Conservation (phyloP, 2,797 vertebrate species). For the Phaenicophaeus curvirostris region DNA sequence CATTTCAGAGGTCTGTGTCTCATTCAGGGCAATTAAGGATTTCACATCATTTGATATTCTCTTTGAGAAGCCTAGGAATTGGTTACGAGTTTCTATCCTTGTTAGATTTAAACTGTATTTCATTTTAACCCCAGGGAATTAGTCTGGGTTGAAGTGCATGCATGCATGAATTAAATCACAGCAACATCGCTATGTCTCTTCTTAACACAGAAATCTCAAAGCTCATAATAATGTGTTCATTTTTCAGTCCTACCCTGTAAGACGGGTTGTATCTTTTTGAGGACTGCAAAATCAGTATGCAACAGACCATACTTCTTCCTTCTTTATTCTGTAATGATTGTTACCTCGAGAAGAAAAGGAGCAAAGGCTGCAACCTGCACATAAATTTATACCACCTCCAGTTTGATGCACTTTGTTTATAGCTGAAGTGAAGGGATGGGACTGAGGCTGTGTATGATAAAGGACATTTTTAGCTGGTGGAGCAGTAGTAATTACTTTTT, state of each 20-base stretch:
- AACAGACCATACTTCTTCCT: neutral
- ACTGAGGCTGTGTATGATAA: neutral
- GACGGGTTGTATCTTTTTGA: neutral
- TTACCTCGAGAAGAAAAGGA: neutral
- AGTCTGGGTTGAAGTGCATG: neutral
- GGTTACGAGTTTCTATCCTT: neutral
- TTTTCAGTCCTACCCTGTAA: neutral
- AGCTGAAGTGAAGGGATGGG: fast-evolving
- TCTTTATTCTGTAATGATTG: neutral
- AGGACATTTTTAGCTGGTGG: neutral
- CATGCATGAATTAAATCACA: conserved; percentile 15
- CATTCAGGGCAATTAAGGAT: conserved; percentile 22
- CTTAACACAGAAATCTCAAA: neutral
- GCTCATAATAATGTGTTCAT: neutral
- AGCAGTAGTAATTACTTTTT: conserved; percentile 18
- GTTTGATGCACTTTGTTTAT: neutral
- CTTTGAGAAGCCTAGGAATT: neutral
- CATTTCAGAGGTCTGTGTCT: neutral
- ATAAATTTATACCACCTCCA: neutral
- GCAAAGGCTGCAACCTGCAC: neutral
- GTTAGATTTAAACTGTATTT: conserved; percentile 7
- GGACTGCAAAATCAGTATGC: neutral
- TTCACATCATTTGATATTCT: conserved; percentile 16
- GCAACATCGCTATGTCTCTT: neutral
- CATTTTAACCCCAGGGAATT: neutral